Percentiles rank a stretch among this genome's conserved stretches.
Evolutionary conservation across 2,797 vertebrate genomes (phyloP).

Genomic region (Sebastolobus altivelis): DNA sequence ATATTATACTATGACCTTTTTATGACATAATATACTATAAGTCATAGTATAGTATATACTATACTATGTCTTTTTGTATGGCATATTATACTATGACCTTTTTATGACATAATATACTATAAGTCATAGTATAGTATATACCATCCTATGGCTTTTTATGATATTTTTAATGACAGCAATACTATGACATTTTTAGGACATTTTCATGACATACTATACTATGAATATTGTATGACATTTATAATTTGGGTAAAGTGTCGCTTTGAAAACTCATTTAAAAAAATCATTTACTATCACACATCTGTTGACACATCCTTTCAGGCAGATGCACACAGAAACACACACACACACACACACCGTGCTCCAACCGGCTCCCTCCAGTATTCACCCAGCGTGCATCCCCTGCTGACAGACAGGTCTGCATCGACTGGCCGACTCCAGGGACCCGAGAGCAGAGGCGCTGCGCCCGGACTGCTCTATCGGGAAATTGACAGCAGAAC

Average conservation of each 20-base stretch:
- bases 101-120: background rate
- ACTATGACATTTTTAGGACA: background rate
- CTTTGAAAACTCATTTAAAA: background rate
- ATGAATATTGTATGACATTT: background rate
- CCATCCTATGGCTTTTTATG: too few species aligned
- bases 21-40: background rate
- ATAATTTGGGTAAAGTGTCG: background rate
- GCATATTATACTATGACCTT: too few species aligned
- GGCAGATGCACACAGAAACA: background rate
- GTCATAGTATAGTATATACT: too few species aligned
- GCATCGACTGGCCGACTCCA: conserved; percentile 43
- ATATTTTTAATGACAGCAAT: too few species aligned
- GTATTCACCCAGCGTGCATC: conserved; percentile 31
- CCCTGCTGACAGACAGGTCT: conserved; percentile 61
- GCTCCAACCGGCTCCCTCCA: conserved; percentile 1
- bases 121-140: too few species aligned
- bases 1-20: background rate
- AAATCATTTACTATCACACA: background rate
- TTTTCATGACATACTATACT: background rate
- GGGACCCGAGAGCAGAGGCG: conserved; percentile 31
- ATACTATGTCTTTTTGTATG: too few species aligned
- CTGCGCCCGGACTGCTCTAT: conserved; percentile 38
- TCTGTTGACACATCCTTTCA: background rate
- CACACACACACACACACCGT: too few species aligned
- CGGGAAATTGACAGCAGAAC: conserved; percentile 64